These are phyloP conservation scores for Heliothis virescens DNA, from an alignment of 1,140 invertebrate species.

Conservation along the genomic window DNA sequence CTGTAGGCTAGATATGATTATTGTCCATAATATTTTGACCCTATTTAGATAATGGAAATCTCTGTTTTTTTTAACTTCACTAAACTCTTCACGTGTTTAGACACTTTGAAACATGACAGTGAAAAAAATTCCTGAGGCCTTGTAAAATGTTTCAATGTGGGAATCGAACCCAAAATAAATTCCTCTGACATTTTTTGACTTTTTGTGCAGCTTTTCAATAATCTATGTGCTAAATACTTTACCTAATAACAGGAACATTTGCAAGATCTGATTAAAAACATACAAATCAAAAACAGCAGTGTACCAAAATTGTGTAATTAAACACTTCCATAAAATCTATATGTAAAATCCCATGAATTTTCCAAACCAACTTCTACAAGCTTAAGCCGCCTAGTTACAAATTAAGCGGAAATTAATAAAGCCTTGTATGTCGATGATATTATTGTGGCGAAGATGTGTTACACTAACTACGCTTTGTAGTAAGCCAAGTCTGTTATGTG, in stretches of 20 bases:
- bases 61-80: too few relatives aligned
- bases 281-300: neutral
- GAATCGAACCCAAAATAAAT: too few relatives aligned
- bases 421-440: neutral
- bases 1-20: too few relatives aligned
- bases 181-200: too few relatives aligned
- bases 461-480: conserved; percentile 30
- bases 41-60: too few relatives aligned
- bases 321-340: neutral
- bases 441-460: neutral
- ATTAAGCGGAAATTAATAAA: conserved; percentile 9
- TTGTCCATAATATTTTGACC: too few relatives aligned
- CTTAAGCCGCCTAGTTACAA: conserved; percentile 39
- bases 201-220: too few relatives aligned
- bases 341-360: neutral
- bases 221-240: neutral
- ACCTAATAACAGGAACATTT: neutral
- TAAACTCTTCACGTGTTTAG: too few relatives aligned
- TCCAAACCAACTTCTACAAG: conserved; percentile 14
- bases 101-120: too few relatives aligned
- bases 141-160: too few relatives aligned
- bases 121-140: too few relatives aligned
- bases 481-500: conserved; percentile 38
- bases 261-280: neutral
- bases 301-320: neutral